These are phyloP conservation scores for Acipenser ruthenus DNA, from an alignment of 2,797 vertebrate genomes.

Conservation along the genomic window DNA sequence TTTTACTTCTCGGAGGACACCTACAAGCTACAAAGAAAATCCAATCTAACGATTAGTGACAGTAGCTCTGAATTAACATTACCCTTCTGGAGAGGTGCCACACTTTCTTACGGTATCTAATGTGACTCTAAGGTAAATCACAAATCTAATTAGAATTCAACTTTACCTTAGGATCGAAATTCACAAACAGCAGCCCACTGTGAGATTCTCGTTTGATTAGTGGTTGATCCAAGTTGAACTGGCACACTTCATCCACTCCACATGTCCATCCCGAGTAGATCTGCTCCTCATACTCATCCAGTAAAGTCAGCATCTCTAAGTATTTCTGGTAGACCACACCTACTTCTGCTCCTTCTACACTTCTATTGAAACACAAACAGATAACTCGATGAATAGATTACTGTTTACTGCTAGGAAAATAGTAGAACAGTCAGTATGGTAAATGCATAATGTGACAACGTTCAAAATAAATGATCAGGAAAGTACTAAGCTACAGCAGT, in stretches of 20 bases:
- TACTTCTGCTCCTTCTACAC: slow-evolving; percentile 43
- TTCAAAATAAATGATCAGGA: no score
- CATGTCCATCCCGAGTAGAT: slow-evolving; percentile 61
- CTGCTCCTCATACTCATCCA: slow-evolving; percentile 57
- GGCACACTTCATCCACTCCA: slow-evolving; percentile 55
- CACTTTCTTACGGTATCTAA: not conserved
- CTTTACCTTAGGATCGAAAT: slow-evolving; percentile 67
- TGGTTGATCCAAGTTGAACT: slow-evolving; percentile 66
- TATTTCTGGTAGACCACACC: slow-evolving; percentile 52
- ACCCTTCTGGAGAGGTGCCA: not conserved
- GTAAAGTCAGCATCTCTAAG: slow-evolving; percentile 53
- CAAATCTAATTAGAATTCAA: not conserved
- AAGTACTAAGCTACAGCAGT: no score
- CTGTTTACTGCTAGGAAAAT: no score
- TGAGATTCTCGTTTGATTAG: slow-evolving; percentile 52
- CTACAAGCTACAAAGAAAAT: slow-evolving; percentile 49
- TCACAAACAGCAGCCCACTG: slow-evolving; percentile 62
- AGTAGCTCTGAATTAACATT: not conserved
- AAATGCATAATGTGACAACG: no score
- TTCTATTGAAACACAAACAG: slow-evolving; percentile 26
- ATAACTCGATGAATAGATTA: no score
- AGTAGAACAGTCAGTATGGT: no score
- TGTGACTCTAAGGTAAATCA: not conserved
- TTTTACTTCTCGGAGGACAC: slow-evolving; percentile 70
- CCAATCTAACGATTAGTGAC: slow-evolving; percentile 11